Evolutionary conservation across 1,140 invertebrate genomes (phyloP).

Genomic region (Drosophila tsacasi): DNA sequence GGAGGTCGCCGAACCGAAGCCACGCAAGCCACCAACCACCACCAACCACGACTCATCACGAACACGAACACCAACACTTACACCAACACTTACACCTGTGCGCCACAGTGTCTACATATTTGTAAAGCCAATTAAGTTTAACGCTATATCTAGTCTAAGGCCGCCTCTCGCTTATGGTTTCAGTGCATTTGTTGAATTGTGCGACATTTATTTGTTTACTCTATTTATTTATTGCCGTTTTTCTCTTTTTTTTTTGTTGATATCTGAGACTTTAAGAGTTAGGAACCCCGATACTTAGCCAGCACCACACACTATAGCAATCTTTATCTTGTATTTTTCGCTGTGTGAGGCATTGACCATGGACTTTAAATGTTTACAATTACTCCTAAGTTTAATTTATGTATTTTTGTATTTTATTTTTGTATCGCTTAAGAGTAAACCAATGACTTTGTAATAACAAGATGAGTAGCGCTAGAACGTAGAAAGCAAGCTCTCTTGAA

Average conservation of each 20-base stretch:
- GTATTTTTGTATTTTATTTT: constrained; percentile 32
- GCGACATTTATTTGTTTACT: constrained; percentile 17
- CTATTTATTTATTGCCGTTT: constrained; percentile 40
- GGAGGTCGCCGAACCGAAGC: constrained; percentile 14
- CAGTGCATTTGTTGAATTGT: constrained; percentile 19
- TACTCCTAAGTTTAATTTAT: constrained; percentile 25
- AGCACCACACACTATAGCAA: constrained; percentile 12
- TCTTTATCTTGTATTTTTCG: constrained; percentile 21
- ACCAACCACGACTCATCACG: constrained; percentile 1
- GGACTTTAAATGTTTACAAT: constrained; percentile 41
- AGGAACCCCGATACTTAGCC: constrained; percentile 40
- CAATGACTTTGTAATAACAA: neutral
- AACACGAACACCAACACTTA: constrained; percentile 27
- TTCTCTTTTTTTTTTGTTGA: constrained; percentile 4
- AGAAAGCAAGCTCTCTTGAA: neutral
- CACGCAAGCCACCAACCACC: constrained; percentile 7
- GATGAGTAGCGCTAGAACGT: neutral
- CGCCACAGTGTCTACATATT: constrained; percentile 17
- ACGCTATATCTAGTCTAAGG: constrained; percentile 44
- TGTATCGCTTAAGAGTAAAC: constrained; percentile 20
- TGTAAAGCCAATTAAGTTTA: constrained; percentile 37
- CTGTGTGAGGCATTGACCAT: constrained; percentile 44
- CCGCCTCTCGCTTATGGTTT: constrained; percentile 32
- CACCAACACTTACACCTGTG: constrained; percentile 22
- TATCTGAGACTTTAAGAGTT: constrained; percentile 1